Evolutionary conservation across 2,888 invertebrate genomes (phyloP), one percentile per base, ranked within the genome.

Genomic region (Euzetes globulus): DNA sequence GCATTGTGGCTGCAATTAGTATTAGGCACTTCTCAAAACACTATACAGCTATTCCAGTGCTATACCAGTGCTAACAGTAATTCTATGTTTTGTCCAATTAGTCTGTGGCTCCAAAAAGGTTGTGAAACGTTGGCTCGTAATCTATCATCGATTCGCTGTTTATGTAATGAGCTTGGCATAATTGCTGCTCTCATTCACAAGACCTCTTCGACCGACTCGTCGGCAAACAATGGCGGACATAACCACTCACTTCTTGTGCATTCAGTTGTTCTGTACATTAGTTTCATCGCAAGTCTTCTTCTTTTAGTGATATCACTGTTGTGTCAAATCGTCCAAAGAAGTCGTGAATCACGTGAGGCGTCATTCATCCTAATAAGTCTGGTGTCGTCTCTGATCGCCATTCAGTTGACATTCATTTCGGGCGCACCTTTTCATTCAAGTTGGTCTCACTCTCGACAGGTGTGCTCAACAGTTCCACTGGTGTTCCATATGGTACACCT

Each of bases 401-500:
- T 78, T 52, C 78, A 79, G 74, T 37, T 79, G 15, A 76, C 78
- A 15, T 77, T 79, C 58, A 75, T 79, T 52, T 76, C 75, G 47
- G 79, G 79, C 2, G 76, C 77, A 22, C 76, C 76, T 0, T 58
- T 76, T 29, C 41, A 58, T 13, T 29, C 55, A 11, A 37, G 25
- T 41, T 63, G 41, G 58, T 63, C 63, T 1, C 33, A 25, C 15
- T 22, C 33, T 15, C 41, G 41, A 37, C 71, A 87, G 17, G 87
- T 88, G 79, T 90, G 90, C 79, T 86, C 88, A 80, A 85, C 87
- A 72, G 87, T 89, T 71, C 89, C 89, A 0, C 82, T 90, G 11
- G 82, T 88, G 3, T 84, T 90, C 11, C 89, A 90, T 81, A 90
- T 89, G 82, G 85, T 88, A 0, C 88, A 90, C 81, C 84, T 90